Evolutionary conservation across 1,140 invertebrate species (phyloP), one percentile per base, ranked within the genome.

Genomic region (Zaprionus nigranus): DNA sequence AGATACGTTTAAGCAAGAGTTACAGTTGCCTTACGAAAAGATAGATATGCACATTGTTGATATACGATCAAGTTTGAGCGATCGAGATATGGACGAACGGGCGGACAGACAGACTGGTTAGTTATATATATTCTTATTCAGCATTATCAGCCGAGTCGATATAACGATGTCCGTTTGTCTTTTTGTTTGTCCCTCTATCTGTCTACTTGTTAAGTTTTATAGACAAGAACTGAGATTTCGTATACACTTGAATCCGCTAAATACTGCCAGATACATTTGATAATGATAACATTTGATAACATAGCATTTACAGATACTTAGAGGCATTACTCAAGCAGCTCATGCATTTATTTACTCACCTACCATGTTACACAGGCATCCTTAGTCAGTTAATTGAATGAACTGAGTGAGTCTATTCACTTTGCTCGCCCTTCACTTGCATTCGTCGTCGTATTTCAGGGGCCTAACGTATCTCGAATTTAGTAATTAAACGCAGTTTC

Each of bases 401-500:
- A 75, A 62, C n/a, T 26, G 61, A 53, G 62, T 49, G 34, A 66
- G 62, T 51, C 28, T 43, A 65, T 62, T 61, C 65, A 54, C 61
- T 17, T 20, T 17, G 15, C 36, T 28, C 30, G 30, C 9, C 30
- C 11, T 11, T 3, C 15, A 26, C 34, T 56, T 26, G 51, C 30
- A 22, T 65, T 6, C n/a, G n/a, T n/a, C n/a, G 24, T 22, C 36
- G 28, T 51, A 22, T 36, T 5, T 70, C 24, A 40, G 40, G 49
- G 34, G n/a, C 46, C 46, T 51, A 24, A 51, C 46, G 20, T 13
- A 36, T 22, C 62, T n/a, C 66, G 70, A 75, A 75, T 78, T 75
- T 70, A 78, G 76, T 78, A 78, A 78, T 78, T 78, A 78, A 75
- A 70, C 72, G 72, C 65, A 58, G 53, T 64, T 64, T 68, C 56